These are phyloP conservation scores for Turnix velox DNA, from an alignment of 2,113 vertebrate genomes.

Conservation along the genomic window DNA sequence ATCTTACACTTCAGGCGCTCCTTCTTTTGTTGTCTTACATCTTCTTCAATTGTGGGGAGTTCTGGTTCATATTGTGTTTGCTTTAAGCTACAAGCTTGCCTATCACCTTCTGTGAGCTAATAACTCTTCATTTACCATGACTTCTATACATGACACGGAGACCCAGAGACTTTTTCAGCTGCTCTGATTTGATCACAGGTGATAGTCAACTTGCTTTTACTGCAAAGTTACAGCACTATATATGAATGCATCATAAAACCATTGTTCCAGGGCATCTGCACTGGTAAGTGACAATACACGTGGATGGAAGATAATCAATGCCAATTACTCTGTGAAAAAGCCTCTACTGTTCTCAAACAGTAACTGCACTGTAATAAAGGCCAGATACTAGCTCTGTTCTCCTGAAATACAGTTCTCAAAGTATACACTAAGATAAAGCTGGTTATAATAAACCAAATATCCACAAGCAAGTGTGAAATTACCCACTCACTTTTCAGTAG, in stretches of 20 bases:
- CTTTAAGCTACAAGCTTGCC: not conserved
- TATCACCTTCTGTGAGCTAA: not conserved
- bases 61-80: not conserved
- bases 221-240: not conserved
- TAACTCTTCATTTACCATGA: not conserved
- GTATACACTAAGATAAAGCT: not conserved
- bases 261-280: not conserved
- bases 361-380: not conserved
- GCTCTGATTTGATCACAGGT: not conserved
- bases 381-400: not conserved
- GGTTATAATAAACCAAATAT: not conserved
- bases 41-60: not conserved
- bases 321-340: not conserved
- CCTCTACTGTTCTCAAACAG: not conserved
- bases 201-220: not conserved
- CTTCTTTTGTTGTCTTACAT: not conserved
- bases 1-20: not conserved
- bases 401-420: not conserved
- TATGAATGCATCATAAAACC: not conserved
- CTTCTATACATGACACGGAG: not conserved
- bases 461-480: not conserved
- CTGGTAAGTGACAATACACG: not conserved
- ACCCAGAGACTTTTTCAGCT: not conserved
- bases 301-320: not conserved
- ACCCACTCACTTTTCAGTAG: not conserved